Percentiles rank a stretch among this genome's conserved stretches.
Evolutionary conservation across 2,888 invertebrate genomes (phyloP).

Genomic region (Thera obeliscata): DNA sequence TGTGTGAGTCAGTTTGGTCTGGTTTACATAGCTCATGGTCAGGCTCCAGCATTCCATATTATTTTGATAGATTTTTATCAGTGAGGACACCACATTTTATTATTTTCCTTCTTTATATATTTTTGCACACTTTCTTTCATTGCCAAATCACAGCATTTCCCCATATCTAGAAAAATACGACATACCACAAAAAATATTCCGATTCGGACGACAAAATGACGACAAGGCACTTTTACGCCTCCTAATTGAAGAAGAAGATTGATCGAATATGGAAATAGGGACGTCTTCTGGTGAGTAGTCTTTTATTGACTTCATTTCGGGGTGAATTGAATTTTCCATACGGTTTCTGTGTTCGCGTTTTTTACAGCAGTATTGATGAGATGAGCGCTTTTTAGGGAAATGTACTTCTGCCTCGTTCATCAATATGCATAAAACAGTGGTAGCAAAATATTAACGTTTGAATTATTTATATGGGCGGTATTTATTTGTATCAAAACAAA

Average conservation of each 20-base stretch:
- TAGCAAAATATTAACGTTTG: too few relatives aligned
- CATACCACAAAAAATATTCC: slow-evolving; percentile 30
- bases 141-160: slow-evolving; percentile 13
- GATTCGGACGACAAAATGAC: slow-evolving; percentile 38
- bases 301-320: slow-evolving; percentile 41
- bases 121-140: slow-evolving; percentile 6
- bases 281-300: slow-evolving; percentile 36
- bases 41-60: too few relatives aligned
- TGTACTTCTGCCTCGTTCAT: not conserved
- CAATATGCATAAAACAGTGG: too few relatives aligned
- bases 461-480: too few relatives aligned
- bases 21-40: too few relatives aligned
- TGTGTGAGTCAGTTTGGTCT: too few relatives aligned
- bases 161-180: not conserved
- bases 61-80: too few relatives aligned
- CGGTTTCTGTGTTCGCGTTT: slow-evolving; percentile 11
- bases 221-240: slow-evolving; percentile 37
- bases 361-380: slow-evolving; percentile 6
- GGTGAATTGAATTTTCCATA: slow-evolving; percentile 40
- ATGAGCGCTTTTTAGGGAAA: not conserved
- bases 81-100: not conserved
- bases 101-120: slow-evolving; percentile 10
- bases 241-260: slow-evolving; percentile 45
- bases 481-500: too few relatives aligned
- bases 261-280: slow-evolving; percentile 44